These are phyloP conservation scores for Myotis brandtii DNA, from an alignment of 2,113 vertebrate genomes.

Conservation along the genomic window DNA sequence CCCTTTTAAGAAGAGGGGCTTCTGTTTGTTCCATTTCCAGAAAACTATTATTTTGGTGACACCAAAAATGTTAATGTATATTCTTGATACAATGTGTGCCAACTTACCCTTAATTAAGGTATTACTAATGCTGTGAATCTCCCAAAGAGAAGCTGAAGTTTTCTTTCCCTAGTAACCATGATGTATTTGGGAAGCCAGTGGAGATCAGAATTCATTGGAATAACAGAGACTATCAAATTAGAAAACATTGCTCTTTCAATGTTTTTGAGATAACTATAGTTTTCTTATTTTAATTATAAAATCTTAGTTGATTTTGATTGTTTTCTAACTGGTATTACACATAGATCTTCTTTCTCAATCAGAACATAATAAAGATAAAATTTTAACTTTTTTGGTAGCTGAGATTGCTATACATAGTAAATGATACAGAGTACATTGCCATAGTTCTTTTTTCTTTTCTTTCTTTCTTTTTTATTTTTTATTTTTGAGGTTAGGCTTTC, in stretches of 20 bases:
- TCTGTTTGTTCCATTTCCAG: neutral
- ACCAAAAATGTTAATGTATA: neutral
- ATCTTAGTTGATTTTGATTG: neutral
- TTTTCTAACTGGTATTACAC: neutral
- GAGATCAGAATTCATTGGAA: neutral
- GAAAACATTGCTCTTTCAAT: neutral
- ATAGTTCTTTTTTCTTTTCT: neutral
- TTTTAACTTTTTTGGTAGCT: neutral
- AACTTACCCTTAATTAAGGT: neutral
- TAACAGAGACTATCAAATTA: neutral
- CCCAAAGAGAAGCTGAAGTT: neutral
- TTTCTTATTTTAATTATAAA: slow-evolving; percentile 42
- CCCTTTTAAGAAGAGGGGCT: neutral
- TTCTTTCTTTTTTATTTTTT: neutral
- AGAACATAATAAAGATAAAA: neutral
- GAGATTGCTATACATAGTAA: neutral
- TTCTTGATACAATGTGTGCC: neutral
- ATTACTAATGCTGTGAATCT: neutral
- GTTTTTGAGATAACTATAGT: neutral
- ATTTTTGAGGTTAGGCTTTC: neutral
- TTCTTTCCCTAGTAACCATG: neutral
- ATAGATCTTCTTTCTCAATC: slow-evolving; percentile 10
- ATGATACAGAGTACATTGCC: neutral
- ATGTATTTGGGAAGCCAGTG: neutral
- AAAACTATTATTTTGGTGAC: neutral